Evolutionary conservation across 2,797 vertebrate species (phyloP).

Genomic region (Eleutherodactylus coqui): DNA sequence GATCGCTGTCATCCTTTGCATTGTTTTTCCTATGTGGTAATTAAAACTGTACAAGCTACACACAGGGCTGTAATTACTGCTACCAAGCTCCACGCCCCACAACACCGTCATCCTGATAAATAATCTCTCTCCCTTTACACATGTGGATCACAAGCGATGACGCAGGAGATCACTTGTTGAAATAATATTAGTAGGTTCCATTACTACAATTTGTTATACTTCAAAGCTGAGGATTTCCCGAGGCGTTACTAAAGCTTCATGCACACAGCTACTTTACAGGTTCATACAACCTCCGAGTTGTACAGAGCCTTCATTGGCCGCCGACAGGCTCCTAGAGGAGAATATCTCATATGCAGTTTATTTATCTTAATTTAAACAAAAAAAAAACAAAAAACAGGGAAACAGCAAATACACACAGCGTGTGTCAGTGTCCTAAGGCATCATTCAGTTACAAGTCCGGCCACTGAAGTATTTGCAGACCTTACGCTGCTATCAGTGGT

Average conservation of each 20-base stretch:
- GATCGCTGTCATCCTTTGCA: conserved; percentile 13
- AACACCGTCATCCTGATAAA: background rate
- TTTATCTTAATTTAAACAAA: too few relatives aligned
- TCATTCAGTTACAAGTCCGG: too few relatives aligned
- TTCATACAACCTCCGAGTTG: too few relatives aligned
- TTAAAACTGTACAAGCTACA: background rate
- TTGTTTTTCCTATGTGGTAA: conserved; percentile 15
- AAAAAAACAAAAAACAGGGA: too few relatives aligned
- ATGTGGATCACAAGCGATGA: conserved; percentile 7
- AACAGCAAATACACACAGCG: too few relatives aligned
- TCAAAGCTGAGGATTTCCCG: background rate
- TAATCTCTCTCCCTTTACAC: conserved; percentile 5
- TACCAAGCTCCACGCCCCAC: background rate
- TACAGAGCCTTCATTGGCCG: too few relatives aligned
- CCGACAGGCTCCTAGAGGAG: too few relatives aligned
- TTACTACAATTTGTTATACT: background rate
- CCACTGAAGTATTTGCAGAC: too few relatives aligned
- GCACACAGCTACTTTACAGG: background rate
- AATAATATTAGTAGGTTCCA: background rate
- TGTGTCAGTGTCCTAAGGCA: too few relatives aligned
- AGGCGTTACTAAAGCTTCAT: background rate
- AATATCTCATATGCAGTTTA: too few relatives aligned
- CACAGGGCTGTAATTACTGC: conserved; percentile 32
- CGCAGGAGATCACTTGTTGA: background rate
- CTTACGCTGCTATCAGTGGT: too few relatives aligned